Base-by-base conservation (phyloP, 2,113 vertebrate genomes). In the Pteropus alecto region DNA sequence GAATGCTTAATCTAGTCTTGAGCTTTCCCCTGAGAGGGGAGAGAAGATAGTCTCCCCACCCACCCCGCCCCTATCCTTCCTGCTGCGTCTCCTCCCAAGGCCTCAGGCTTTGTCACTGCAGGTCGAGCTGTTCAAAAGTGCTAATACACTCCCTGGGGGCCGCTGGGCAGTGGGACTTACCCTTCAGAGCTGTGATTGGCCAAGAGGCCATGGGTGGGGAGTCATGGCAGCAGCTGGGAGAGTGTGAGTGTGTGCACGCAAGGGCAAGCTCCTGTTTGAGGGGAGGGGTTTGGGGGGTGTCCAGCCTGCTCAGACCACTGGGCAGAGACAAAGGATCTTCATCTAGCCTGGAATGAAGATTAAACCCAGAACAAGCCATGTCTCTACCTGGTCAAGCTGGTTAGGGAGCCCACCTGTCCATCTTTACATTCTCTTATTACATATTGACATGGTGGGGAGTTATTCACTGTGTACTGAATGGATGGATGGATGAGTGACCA, bases 101-200 rank as follows among this genome's bases (percentile, higher is more conserved):
- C 95, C 96, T 81, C 81, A 92, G 94, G 96, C 96, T 98, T 98
- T 98, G 95, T 98, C 96, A 63, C 74, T 96, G 96, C 67, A 86
- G 97, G 96, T 86, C 95, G 95, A 98, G 95, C n/a, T 6, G 82
- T 95, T 98, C 98, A 94, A 94, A 97, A 97, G 97, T 97, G 96
- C 96, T 97, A 94, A 97, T 97, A 96, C 84, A 93, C 73, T 98
- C 97, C 97, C 97, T 96, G 85, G 93, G 94, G 97, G 73, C 94
- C 4, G 3, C 70, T 24, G 83, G 94, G 85, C 94, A 65, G 92
- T 92, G 94, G 95, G 92, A 96, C 97, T 97, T 93, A 90, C 68
- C 60, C 76, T 74, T 83, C 61, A n/a, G 41, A 26, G 73, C 90
- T 95, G 73, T 87, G 91, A 97, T 97, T 98, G 97, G 95, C 87